Evolutionary conservation across 2,797 vertebrate genomes (phyloP).

Genomic region (Gouania willdenowi): DNA sequence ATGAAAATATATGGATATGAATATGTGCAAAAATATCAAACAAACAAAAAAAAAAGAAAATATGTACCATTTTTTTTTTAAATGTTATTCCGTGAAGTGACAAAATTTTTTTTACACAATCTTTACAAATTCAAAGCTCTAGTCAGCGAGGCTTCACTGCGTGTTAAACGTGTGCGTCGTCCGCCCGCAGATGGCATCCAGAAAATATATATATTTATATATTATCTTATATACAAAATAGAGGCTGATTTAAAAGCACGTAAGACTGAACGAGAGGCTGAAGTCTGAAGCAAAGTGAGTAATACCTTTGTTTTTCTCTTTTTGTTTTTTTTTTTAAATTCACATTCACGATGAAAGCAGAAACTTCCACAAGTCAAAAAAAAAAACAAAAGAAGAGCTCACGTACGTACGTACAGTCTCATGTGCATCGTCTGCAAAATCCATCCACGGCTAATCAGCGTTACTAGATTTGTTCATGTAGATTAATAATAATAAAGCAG

Average conservation of each 20-base stretch:
- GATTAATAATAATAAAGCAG: no score
- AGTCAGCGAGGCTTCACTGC: constrained; percentile 73
- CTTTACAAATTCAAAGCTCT: no score
- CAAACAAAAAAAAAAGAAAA: constrained; percentile 3
- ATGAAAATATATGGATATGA: constrained; percentile 37
- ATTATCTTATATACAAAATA: constrained; percentile 59
- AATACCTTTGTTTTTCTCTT: no score
- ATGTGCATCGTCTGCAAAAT: constrained; percentile 48
- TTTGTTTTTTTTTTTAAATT: no score
- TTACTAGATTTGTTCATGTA: constrained; percentile 22
- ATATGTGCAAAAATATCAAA: constrained; percentile 59
- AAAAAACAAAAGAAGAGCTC: no score
- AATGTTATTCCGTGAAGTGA: no score
- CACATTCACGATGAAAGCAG: constrained; percentile 43
- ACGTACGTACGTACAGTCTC: constrained; percentile 27
- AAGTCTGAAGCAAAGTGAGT: constrained; percentile 24
- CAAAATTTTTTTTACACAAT: no score
- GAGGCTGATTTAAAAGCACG: constrained; percentile 16
- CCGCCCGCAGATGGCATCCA: constrained; percentile 89
- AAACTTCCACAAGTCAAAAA: constrained; percentile 30
- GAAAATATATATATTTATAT: constrained; percentile 80
- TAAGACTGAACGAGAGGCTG: constrained; percentile 11
- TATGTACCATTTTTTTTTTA: constrained; percentile 41
- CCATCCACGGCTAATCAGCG: constrained; percentile 22
- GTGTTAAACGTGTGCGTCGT: constrained; percentile 80